Evolutionary conservation across 2,888 invertebrate species (phyloP).

Genomic region (Bombyx huttoni): DNA sequence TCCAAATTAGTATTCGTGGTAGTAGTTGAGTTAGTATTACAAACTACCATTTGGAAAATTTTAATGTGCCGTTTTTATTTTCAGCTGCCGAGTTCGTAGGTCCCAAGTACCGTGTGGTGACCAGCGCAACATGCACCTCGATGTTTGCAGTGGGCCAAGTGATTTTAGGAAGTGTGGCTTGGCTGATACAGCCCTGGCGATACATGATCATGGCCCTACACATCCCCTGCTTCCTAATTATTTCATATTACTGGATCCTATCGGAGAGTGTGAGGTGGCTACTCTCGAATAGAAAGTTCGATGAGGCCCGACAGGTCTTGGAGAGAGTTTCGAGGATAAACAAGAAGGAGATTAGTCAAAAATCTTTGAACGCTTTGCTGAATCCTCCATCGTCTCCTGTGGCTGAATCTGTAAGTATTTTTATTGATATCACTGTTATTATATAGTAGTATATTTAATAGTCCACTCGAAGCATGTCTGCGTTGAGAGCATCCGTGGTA

Average conservation of each 20-base stretch:
- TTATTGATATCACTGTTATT: background rate
- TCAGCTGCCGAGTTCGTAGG: constrained; percentile 83
- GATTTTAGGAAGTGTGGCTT: constrained; percentile 76
- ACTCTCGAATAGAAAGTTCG: constrained; percentile 74
- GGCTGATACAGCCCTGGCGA: constrained; percentile 79
- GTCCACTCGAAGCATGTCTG: too few species aligned
- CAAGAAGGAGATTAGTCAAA: constrained; percentile 67
- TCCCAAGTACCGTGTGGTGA: constrained; percentile 78
- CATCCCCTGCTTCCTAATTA: constrained; percentile 76
- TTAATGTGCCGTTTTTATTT: constrained; percentile 2
- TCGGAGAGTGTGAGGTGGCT: constrained; percentile 83
- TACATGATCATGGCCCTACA: constrained; percentile 76
- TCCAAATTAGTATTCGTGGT: too few species aligned
- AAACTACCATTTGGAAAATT: too few species aligned
- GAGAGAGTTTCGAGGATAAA: constrained; percentile 75
- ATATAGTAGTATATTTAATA: too few species aligned
- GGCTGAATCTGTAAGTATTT: constrained; percentile 6
- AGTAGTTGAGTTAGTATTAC: too few species aligned
- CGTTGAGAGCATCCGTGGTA: too few species aligned
- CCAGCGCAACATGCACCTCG: constrained; percentile 76
- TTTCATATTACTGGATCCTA: constrained; percentile 76
- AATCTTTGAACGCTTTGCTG: constrained; percentile 50
- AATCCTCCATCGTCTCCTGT: constrained; percentile 36
- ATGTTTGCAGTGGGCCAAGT: constrained; percentile 83
- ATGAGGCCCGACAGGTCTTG: constrained; percentile 74